Conservation (phyloP, 2,888 invertebrate species). For the Bimastos eiseni region DNA sequence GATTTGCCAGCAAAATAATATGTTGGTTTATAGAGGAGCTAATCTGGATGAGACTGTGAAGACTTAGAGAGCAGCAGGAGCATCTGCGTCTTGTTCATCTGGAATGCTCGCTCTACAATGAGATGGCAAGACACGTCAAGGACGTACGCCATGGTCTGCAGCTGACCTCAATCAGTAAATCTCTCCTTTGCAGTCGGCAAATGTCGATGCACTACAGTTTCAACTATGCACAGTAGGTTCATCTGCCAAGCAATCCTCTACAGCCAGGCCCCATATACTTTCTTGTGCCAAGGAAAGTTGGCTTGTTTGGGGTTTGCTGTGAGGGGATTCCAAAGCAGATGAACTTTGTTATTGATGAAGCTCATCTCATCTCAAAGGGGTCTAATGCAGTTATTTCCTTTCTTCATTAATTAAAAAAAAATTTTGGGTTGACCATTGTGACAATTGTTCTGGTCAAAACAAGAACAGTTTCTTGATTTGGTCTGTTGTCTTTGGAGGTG, state of each 20-base stretch:
- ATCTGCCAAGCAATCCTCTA: slow-evolving; percentile 37
- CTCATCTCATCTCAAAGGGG: slow-evolving; percentile 41
- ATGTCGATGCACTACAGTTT: slow-evolving; percentile 32
- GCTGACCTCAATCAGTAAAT: not conserved
- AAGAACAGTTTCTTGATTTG: slow-evolving; percentile 44
- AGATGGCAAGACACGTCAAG: slow-evolving; percentile 21
- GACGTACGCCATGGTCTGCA: not conserved
- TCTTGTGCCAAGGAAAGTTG: slow-evolving; percentile 46
- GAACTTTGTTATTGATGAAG: slow-evolving; percentile 45
- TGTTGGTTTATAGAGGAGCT: slow-evolving; percentile 9
- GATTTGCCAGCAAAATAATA: slow-evolving; percentile 27
- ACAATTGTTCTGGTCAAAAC: slow-evolving; percentile 47
- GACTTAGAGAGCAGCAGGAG: slow-evolving; percentile 19
- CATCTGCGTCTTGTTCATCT: slow-evolving; percentile 30
- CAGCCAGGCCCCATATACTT: slow-evolving; percentile 46
- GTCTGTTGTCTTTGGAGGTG: slow-evolving; percentile 41
- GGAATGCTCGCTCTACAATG: slow-evolving; percentile 29
- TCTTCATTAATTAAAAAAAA: slow-evolving; percentile 42
- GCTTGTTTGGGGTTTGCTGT: slow-evolving; percentile 41
- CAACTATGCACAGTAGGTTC: slow-evolving; percentile 31
- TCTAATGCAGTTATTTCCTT: slow-evolving; percentile 43
- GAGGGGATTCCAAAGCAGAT: slow-evolving; percentile 37
- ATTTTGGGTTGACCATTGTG: slow-evolving; percentile 43
- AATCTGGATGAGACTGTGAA: slow-evolving; percentile 15
- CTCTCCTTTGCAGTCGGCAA: slow-evolving; percentile 27